These are phyloP conservation scores for Drosophila neonasuta DNA, from an alignment of 2,888 invertebrate species.

Conservation along the genomic window DNA sequence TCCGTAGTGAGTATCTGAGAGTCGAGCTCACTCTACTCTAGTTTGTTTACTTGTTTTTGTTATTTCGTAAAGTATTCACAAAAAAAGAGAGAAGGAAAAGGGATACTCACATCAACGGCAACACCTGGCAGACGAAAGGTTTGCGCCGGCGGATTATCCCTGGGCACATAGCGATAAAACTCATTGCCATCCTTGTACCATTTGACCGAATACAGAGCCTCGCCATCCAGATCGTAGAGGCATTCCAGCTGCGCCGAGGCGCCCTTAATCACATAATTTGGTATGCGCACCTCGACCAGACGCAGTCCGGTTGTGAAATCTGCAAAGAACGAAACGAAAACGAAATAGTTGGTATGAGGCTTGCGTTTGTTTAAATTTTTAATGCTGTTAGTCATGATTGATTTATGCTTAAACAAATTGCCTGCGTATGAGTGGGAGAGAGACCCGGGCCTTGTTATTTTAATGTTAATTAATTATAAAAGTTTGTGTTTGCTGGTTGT, in stretches of 20 bases:
- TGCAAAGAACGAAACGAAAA: constrained; percentile 65
- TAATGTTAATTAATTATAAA: constrained; percentile 74
- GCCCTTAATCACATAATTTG: constrained; percentile 90
- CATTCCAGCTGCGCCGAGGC: constrained; percentile 90
- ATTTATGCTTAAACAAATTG: constrained; percentile 65
- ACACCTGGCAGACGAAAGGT: constrained; percentile 91
- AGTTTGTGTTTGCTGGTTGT: constrained; percentile 63
- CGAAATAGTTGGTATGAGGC: constrained; percentile 26
- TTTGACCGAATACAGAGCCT: constrained; percentile 93
- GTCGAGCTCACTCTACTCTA: no score
- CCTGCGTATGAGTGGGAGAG: constrained; percentile 9
- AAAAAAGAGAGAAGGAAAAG: background rate
- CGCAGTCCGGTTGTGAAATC: constrained; percentile 85
- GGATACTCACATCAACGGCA: constrained; percentile 90
- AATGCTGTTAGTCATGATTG: constrained; percentile 65
- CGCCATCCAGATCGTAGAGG: constrained; percentile 91
- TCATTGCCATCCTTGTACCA: constrained; percentile 96
- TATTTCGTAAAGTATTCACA: background rate
- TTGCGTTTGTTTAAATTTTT: constrained; percentile 48
- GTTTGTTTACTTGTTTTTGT: background rate
- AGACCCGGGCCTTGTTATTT: constrained; percentile 40
- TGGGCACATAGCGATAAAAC: constrained; percentile 93
- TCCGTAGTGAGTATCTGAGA: no score
- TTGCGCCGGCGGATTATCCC: constrained; percentile 90
- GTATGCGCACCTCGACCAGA: constrained; percentile 90